Evolutionary conservation across 2,888 invertebrate species (phyloP).

Genomic region (Tiliacea aurago): DNA sequence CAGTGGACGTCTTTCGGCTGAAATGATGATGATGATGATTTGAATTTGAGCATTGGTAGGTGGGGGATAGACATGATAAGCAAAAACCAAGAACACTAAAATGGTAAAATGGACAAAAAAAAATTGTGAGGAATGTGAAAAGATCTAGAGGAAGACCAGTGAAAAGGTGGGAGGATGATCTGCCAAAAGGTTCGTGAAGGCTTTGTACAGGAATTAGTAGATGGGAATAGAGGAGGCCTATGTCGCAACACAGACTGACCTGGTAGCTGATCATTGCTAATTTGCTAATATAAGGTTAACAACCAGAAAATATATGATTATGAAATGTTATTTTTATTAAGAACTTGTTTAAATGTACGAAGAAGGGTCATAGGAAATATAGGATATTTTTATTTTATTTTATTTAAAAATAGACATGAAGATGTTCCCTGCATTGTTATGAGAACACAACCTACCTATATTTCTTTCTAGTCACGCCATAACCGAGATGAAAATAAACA

Average conservation of each 20-base stretch:
- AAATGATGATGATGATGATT: no score
- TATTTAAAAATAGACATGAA: background rate
- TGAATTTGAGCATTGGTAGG: background rate
- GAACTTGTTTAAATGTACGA: background rate
- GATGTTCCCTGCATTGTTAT: background rate
- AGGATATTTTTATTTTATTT: background rate
- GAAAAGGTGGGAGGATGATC: no score
- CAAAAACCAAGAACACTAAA: no score
- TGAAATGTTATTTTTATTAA: background rate
- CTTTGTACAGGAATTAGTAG: background rate
- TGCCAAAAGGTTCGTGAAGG: no score
- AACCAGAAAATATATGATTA: background rate
- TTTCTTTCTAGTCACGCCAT: background rate
- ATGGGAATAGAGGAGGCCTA: background rate
- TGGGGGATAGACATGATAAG: no score
- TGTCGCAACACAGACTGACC: background rate
- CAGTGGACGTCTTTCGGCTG: no score
- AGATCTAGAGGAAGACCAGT: no score
- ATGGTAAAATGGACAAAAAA: no score
- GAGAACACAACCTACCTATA: constrained; percentile 1
- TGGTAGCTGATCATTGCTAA: background rate
- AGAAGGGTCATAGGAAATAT: background rate
- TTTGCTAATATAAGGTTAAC: background rate
- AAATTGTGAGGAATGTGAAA: no score
- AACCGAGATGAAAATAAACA: constrained; percentile 43